Evolutionary conservation across 2,113 vertebrate genomes (phyloP).

Genomic region (Garra rufa): DNA sequence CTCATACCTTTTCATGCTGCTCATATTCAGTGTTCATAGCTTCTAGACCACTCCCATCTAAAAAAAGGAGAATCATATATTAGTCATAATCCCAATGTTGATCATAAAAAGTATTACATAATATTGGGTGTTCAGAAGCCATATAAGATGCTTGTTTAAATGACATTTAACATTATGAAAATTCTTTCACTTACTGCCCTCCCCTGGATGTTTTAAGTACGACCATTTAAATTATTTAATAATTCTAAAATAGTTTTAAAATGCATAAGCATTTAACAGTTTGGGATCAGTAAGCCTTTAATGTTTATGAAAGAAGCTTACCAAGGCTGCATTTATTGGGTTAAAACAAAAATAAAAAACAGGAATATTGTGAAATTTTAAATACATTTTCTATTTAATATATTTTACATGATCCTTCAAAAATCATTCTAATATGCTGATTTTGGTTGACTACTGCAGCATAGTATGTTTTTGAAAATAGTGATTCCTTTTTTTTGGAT

Average conservation of each 20-base stretch:
- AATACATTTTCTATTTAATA: no score
- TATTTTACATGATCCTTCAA: background rate
- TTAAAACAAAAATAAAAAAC: background rate
- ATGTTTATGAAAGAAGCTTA: background rate
- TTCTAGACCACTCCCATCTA: slow-evolving; percentile 45
- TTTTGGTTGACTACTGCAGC: background rate
- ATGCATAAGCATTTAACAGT: background rate
- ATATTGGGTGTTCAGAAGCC: background rate
- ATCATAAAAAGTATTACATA: background rate
- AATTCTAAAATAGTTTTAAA: background rate
- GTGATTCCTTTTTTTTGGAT: background rate
- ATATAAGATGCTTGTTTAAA: background rate
- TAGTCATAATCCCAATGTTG: background rate
- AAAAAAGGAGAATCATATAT: background rate
- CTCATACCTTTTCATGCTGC: slow-evolving; percentile 42
- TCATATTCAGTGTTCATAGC: slow-evolving; percentile 50
- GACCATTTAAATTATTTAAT: background rate
- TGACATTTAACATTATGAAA: background rate
- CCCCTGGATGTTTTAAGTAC: slow-evolving; percentile 12
- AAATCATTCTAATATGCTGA: background rate
- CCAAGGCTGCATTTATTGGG: background rate
- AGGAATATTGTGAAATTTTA: background rate
- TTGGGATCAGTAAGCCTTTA: background rate
- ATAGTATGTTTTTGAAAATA: background rate
- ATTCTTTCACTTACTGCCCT: slow-evolving; percentile 21